phyloP scores from a whole-genome alignment of 2,113 vertebrate genomes.

The Gambusia holbrooki region DNA sequence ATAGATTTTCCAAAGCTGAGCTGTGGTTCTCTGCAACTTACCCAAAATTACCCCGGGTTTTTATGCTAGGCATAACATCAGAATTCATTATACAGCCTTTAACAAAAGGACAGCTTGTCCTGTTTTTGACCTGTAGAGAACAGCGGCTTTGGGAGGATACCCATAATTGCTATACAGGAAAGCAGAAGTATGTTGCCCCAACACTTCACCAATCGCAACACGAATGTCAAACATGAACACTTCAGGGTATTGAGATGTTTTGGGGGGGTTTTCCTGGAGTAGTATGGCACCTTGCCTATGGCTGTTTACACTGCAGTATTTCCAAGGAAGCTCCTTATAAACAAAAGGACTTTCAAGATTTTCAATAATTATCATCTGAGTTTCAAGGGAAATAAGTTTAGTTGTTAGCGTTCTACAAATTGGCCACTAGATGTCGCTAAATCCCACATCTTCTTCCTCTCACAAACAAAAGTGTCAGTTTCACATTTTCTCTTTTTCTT shows the following conservation, averaged over 20 bases:
- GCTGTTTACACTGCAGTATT: not conserved
- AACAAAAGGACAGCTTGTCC: not conserved
- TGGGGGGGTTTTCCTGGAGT: not conserved
- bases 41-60: too few species aligned
- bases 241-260: not conserved
- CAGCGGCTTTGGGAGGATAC: not conserved
- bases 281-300: not conserved
- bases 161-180: not conserved
- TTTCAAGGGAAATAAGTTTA: not conserved
- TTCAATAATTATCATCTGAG: not conserved
- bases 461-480: not conserved
- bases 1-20: too few species aligned
- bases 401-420: not conserved
- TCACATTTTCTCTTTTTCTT: not conserved
- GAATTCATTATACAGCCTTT: too few species aligned
- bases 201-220: not conserved
- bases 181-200: not conserved
- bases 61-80: too few species aligned
- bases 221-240: not conserved
- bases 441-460: not conserved
- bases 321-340: not conserved
- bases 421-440: not conserved
- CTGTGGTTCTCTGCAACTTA: too few species aligned
- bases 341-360: not conserved
- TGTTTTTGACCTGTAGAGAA: constrained; percentile 14